phyloP scores from a whole-genome alignment of 2,888 invertebrate genomes.

The Selenia dentaria region DNA sequence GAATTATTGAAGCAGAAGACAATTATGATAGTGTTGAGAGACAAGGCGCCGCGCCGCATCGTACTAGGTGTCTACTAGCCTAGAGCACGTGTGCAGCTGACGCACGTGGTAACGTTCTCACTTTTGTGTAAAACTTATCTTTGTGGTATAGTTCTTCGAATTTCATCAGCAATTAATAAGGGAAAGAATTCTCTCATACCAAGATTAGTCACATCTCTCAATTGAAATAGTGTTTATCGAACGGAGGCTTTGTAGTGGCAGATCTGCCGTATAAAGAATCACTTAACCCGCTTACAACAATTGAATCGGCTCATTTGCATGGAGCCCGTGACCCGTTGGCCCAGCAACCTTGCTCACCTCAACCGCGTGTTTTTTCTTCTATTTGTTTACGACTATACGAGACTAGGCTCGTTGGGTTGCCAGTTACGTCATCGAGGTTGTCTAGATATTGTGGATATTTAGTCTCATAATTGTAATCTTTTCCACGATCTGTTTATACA shows the following conservation, averaged over 20 bases:
- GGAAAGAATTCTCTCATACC: not conserved
- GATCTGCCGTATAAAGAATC: slow-evolving; percentile 18
- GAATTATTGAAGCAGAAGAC: no score
- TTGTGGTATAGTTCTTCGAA: no score
- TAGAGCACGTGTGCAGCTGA: no score
- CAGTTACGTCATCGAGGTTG: slow-evolving; percentile 33
- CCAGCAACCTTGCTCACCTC: slow-evolving; percentile 57
- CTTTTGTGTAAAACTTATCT: no score
- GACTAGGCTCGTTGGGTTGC: slow-evolving; percentile 5
- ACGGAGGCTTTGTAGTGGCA: not conserved
- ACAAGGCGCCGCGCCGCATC: no score
- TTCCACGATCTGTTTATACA: no score
- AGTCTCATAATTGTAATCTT: no score
- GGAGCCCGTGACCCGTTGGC: slow-evolving; percentile 70
- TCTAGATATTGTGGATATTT: no score
- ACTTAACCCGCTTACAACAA: slow-evolving; percentile 50
- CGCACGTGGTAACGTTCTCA: no score
- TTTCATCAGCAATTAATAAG: not conserved
- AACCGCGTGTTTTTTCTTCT: slow-evolving; percentile 45
- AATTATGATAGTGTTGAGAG: no score
- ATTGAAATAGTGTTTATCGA: not conserved
- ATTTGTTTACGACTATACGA: slow-evolving; percentile 32
- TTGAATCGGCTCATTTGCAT: slow-evolving; percentile 70
- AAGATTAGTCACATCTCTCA: not conserved
- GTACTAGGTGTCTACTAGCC: no score